phyloP scores from a whole-genome alignment of 2,888 invertebrate genomes.

The Sinopyrophorus schimmeli region DNA sequence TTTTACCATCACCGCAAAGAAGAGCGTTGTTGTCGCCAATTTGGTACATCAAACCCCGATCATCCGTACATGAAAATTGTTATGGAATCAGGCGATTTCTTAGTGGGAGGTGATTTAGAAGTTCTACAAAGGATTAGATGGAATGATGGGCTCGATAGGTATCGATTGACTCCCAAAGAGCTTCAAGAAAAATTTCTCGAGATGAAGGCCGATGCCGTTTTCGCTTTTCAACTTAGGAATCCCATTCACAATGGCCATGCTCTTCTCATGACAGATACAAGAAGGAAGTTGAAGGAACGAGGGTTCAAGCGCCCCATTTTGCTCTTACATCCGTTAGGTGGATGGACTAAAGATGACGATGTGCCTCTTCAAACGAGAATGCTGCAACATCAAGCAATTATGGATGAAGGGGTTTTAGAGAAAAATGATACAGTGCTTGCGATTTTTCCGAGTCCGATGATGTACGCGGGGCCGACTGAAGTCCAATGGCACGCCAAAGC shows the following conservation, averaged over 20 bases:
- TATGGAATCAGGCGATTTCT: slow-evolving; percentile 90
- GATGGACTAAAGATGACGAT: slow-evolving; percentile 99
- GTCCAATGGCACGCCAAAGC: slow-evolving; percentile 95
- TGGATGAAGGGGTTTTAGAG: slow-evolving; percentile 84
- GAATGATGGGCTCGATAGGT: slow-evolving; percentile 94
- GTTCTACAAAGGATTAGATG: slow-evolving; percentile 87
- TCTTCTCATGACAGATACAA: slow-evolving; percentile 94
- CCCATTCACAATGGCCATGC: slow-evolving; percentile 99
- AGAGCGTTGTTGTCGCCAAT: slow-evolving; percentile 89
- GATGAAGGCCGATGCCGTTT: slow-evolving; percentile 91
- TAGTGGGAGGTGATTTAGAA: slow-evolving; percentile 92
- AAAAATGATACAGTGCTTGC: slow-evolving; percentile 85
- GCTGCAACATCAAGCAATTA: slow-evolving; percentile 88
- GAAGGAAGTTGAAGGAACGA: slow-evolving; percentile 73
- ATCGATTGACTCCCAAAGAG: slow-evolving; percentile 92
- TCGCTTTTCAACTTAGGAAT: slow-evolving; percentile 95
- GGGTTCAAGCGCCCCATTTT: slow-evolving; percentile 94
- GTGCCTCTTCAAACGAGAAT: slow-evolving; percentile 91
- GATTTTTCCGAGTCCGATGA: slow-evolving; percentile 99
- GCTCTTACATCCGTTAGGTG: slow-evolving; percentile 90
- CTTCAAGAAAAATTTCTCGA: slow-evolving; percentile 77
- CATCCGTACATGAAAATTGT: slow-evolving; percentile 96
- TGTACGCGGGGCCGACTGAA: slow-evolving; percentile 99
- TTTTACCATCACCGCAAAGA: slow-evolving; percentile 94
- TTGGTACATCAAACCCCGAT: slow-evolving; percentile 81